These are phyloP conservation scores for Gymnobelideus leadbeateri DNA, from an alignment of 2,113 vertebrate species.

Conservation along the genomic window DNA sequence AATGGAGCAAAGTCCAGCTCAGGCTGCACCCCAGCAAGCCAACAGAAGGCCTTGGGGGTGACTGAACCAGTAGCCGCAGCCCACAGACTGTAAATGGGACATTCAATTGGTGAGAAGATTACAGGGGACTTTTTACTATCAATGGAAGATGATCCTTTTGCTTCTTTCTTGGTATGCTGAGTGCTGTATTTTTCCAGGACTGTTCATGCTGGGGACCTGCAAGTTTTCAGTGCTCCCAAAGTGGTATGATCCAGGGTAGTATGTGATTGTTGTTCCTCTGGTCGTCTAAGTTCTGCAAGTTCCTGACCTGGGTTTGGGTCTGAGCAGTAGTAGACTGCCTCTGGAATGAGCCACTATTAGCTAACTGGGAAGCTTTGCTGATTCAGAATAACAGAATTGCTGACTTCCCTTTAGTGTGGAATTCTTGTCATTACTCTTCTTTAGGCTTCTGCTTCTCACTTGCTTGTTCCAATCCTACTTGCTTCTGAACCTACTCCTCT, in stretches of 20 bases:
- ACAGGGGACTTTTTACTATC: too few relatives aligned
- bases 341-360: neutral
- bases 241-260: neutral
- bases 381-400: neutral
- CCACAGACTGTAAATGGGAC: neutral
- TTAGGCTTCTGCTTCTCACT: neutral
- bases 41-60: neutral
- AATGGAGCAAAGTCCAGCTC: too few relatives aligned
- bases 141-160: neutral
- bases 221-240: neutral
- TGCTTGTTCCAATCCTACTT: neutral
- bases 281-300: neutral
- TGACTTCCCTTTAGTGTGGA: neutral
- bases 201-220: neutral
- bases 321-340: neutral
- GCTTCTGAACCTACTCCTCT: neutral
- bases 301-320: neutral
- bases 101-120: too few relatives aligned
- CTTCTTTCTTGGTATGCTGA: neutral
- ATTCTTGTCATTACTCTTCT: neutral
- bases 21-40: too few relatives aligned
- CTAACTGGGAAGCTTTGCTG: neutral
- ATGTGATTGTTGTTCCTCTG: neutral
- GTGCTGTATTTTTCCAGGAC: neutral
- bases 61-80: neutral